phyloP scores from a whole-genome alignment of 1,140 invertebrate genomes.

The Heliothis virescens region DNA sequence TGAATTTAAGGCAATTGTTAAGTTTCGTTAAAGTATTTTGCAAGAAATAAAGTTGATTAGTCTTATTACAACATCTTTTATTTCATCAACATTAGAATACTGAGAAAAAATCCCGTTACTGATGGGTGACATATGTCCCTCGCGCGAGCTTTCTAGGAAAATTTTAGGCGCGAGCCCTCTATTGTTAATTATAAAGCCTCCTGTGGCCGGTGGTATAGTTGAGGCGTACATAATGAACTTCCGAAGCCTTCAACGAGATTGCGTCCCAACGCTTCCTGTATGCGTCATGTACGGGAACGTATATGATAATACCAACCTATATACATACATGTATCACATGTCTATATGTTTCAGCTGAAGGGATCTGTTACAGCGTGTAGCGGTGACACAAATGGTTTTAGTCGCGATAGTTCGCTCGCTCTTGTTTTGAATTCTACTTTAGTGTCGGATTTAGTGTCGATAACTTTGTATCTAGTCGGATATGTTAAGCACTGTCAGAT shows the following conservation, averaged over 20 bases:
- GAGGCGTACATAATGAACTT: conserved; percentile 10
- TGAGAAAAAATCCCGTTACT: too few species aligned
- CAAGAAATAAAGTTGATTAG: too few species aligned
- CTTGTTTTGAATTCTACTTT: conserved; percentile 15
- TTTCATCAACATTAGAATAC: too few species aligned
- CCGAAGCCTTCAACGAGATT: neutral
- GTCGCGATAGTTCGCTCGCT: neutral
- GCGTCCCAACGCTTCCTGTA: neutral
- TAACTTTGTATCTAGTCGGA: too few species aligned
- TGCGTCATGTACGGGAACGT: neutral
- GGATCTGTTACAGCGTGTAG: neutral
- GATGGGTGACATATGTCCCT: too few species aligned
- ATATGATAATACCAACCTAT: neutral
- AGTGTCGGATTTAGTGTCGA: too few species aligned
- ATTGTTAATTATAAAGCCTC: neutral
- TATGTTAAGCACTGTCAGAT: too few species aligned
- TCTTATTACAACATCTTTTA: too few species aligned
- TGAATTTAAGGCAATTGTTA: too few species aligned
- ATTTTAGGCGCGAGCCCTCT: too few species aligned
- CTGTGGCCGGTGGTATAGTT: neutral
- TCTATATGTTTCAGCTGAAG: neutral
- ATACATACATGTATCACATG: neutral
- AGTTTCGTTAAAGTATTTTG: too few species aligned
- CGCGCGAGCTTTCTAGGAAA: too few species aligned
- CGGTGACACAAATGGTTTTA: neutral